These are phyloP conservation scores for Formica aserva DNA, from an alignment of 2,888 invertebrate species.

Conservation along the genomic window DNA sequence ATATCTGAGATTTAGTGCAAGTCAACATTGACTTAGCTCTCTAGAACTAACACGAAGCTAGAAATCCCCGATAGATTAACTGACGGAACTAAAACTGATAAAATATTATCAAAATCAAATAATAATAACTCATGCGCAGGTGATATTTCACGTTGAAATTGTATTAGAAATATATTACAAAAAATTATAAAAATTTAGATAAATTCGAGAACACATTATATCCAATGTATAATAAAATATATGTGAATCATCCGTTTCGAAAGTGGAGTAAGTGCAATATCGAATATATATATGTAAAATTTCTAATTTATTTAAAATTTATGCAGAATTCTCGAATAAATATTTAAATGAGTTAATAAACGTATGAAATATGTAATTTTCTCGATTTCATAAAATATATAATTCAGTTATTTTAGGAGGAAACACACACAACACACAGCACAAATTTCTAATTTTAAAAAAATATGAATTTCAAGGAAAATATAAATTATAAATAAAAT, in stretches of 20 bases:
- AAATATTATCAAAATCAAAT: conserved; percentile 32
- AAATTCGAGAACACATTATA: not conserved
- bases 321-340: not conserved
- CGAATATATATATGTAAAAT: not conserved
- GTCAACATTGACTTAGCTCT: conserved; percentile 64
- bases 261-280: not conserved
- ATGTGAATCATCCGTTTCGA: not conserved
- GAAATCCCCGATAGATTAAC: conserved; percentile 18
- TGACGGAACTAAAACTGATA: not conserved
- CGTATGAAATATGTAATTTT: not conserved
- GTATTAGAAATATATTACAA: conserved; percentile 4
- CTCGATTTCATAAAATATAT: not conserved
- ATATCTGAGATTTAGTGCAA: conserved; percentile 40
- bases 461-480: not conserved
- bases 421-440: not conserved
- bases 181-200: not conserved
- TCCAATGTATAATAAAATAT: not conserved
- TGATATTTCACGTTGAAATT: not conserved
- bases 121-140: not conserved
- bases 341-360: not conserved
- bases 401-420: not conserved
- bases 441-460: not conserved
- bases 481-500: conserved; percentile 9
- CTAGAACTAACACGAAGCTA: conserved; percentile 32
- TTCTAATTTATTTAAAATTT: not conserved